A percentile compares a stretch with the other conserved stretches of the same genome.
Conservation (phyloP, 1,140 invertebrate genomes). For the Halictus rubicundus region DNA sequence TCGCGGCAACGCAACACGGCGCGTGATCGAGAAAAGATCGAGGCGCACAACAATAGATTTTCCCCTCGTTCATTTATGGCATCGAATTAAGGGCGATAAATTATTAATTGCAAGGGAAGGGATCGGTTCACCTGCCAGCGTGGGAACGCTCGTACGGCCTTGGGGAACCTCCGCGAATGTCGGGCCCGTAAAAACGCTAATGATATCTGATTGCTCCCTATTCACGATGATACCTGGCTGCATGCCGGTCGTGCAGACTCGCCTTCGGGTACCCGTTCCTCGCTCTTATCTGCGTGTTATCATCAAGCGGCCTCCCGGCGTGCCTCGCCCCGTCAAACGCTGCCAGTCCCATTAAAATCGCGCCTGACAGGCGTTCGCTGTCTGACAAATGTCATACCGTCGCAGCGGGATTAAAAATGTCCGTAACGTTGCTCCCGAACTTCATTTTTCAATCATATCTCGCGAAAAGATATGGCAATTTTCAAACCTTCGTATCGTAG, state of each 20-base stretch:
- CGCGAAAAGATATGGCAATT: too few relatives aligned
- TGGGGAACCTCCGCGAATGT: constrained; percentile 45
- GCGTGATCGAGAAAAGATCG: neutral
- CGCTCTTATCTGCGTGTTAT: constrained; percentile 66
- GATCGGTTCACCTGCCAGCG: constrained; percentile 66
- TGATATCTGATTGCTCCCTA: constrained; percentile 78
- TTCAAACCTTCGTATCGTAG: too few relatives aligned
- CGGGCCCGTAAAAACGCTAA: constrained; percentile 76
- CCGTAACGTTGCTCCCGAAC: too few relatives aligned
- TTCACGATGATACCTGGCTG: constrained; percentile 76
- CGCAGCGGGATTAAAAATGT: too few relatives aligned
- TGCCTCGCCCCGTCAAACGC: constrained; percentile 63
- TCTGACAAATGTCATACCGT: constrained; percentile 38
- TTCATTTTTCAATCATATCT: too few relatives aligned
- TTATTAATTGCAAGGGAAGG: constrained; percentile 62
- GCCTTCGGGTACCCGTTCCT: constrained; percentile 50
- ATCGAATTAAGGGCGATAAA: constrained; percentile 64
- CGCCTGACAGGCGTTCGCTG: neutral
- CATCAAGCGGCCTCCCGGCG: constrained; percentile 59
- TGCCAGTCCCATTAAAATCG: constrained; percentile 40
- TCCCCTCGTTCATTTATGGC: constrained; percentile 41
- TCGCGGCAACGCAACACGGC: neutral
- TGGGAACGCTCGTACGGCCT: constrained; percentile 52
- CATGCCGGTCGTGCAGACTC: constrained; percentile 62
- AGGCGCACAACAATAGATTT: constrained; percentile 34